These are phyloP conservation scores for Dryadula phaetusa DNA, from an alignment of 2,888 invertebrate species.

Conservation along the genomic window DNA sequence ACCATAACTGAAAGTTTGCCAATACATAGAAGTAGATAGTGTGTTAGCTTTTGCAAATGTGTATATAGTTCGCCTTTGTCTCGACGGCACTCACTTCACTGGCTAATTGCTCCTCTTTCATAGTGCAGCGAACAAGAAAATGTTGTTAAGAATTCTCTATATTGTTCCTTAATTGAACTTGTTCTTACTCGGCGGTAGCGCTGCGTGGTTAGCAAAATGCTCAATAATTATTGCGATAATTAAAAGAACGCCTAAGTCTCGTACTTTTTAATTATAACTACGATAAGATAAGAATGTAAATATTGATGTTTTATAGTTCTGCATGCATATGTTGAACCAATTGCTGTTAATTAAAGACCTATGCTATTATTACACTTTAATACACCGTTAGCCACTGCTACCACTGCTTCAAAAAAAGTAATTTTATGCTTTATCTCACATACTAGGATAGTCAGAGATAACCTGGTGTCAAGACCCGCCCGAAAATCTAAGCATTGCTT, in stretches of 20 bases:
- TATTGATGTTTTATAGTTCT: not conserved
- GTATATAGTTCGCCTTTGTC: conserved; percentile 54
- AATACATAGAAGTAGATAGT: not conserved
- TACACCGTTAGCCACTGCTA: too few relatives aligned
- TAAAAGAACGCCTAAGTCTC: conserved; percentile 13
- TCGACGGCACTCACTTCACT: conserved; percentile 59
- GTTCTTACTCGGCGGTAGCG: conserved; percentile 51
- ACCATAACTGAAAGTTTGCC: conserved; percentile 14
- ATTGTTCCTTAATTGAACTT: conserved; percentile 74
- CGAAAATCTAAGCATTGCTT: too few relatives aligned
- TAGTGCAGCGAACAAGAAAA: conserved; percentile 70
- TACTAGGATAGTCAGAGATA: too few relatives aligned
- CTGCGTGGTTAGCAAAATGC: conserved; percentile 17
- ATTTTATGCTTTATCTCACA: too few relatives aligned
- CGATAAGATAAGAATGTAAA: not conserved
- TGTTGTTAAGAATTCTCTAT: conserved; percentile 69
- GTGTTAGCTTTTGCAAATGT: conserved; percentile 32
- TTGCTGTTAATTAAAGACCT: not conserved
- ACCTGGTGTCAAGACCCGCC: too few relatives aligned
- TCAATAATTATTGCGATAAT: conserved; percentile 23
- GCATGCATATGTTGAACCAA: not conserved
- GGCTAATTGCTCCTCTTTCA: conserved; percentile 76
- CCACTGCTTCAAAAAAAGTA: too few relatives aligned
- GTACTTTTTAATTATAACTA: conserved; percentile 6
- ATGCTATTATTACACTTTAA: not conserved